Base-by-base conservation (phyloP, 2,888 invertebrate species). In the Drosophila emarginata region DNA sequence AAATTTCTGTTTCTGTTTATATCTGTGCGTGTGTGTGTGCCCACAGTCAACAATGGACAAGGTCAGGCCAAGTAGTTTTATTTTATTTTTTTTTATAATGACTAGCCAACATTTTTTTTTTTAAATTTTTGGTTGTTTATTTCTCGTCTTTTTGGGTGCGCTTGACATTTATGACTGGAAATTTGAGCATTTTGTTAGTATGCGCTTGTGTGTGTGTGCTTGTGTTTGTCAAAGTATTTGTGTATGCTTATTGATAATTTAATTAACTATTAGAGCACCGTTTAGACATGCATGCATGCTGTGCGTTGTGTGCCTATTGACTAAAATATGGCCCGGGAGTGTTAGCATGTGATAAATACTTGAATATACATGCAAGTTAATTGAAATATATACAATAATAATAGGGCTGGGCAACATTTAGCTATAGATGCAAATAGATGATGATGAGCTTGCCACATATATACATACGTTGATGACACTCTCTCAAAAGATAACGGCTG, bases 31-130 rank as follows among this genome's bases (percentile, higher is more conserved):
- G 36, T 53, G 61, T 65, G 79, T 66, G 70, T 76, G 67, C 57
- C 67, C 66, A 83, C 75, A 78, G 79, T 72, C 79, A 84, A 86
- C 84, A 86, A 81, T 84, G 82, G 78, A 77, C 85, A 85, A 85
- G 85, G 85, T 86, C 86, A 83, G 82, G 66, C 80, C 82, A 78
- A 64, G 72, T 67, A 74, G 76, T 78, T 32, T 32, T 32, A 74
- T 74, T 78, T 32, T 32, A 9, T 32, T 32, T 32, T 32, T 32
- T 32, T 83, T 80, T 84, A 82, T 81, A 82, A 84, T 80, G 84
- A 82, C 84, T 65, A 68, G 45, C 76, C 59, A 78, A 74, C 64
- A 65, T 67, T 67, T 68, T 76, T 72, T 62, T 51, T 53, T 63
- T 64, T 37, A 58, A 9, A 9, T 32, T 61, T 58, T 61, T 60